Percentiles rank a stretch among this genome's conserved stretches.
These are phyloP conservation scores for Probaryconus sp. DNA, from an alignment of 1,140 invertebrate genomes.

Conservation along the genomic window DNA sequence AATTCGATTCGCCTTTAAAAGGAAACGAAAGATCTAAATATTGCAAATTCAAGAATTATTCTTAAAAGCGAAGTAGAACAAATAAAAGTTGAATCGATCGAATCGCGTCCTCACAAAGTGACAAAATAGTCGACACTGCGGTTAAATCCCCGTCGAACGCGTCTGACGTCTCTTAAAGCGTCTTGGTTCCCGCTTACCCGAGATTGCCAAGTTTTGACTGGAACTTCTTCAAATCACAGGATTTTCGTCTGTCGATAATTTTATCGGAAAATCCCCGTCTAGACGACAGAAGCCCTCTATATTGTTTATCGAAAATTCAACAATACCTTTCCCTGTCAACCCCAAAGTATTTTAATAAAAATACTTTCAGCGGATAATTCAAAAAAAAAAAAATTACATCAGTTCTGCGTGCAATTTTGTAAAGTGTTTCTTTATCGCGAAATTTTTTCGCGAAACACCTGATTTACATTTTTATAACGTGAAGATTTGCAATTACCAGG, in stretches of 20 bases:
- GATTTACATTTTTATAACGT: too few relatives aligned
- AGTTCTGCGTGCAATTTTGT: too few relatives aligned
- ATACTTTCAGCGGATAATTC: too few relatives aligned
- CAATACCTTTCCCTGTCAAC: conserved; percentile 5
- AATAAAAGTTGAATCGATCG: not conserved
- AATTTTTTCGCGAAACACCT: too few relatives aligned
- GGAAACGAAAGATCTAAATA: conserved; percentile 1
- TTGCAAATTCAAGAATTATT: not conserved
- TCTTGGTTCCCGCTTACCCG: conserved; percentile 1
- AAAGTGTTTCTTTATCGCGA: too few relatives aligned
- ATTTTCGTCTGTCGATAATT: conserved; percentile 59
- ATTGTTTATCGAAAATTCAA: conserved; percentile 29
- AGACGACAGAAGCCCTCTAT: conserved; percentile 29
- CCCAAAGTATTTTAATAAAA: too few relatives aligned
- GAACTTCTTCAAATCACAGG: conserved; percentile 17
- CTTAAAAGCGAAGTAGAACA: not conserved
- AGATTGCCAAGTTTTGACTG: conserved; percentile 61
- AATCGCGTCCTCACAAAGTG: conserved; percentile 2
- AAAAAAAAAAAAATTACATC: too few relatives aligned
- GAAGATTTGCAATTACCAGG: too few relatives aligned
- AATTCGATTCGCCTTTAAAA: conserved; percentile 5
- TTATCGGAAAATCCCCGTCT: conserved; percentile 36
- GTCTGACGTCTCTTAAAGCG: conserved; percentile 33
- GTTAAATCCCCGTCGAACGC: conserved; percentile 37
- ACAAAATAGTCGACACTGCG: conserved; percentile 5